Evolutionary conservation across 2,888 invertebrate genomes (phyloP).

Genomic region (Thereva unica): DNA sequence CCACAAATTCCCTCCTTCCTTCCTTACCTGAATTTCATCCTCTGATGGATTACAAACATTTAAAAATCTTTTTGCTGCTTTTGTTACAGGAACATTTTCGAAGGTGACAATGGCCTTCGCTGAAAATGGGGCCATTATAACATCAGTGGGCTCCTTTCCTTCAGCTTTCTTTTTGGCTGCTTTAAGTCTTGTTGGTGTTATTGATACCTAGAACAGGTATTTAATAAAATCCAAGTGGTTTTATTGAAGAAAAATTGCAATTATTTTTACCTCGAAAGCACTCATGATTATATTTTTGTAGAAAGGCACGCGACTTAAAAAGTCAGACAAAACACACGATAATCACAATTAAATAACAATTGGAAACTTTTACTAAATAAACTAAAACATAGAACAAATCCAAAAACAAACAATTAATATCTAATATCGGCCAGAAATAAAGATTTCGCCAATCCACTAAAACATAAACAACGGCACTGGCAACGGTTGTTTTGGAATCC

Average conservation of each 20-base stretch:
- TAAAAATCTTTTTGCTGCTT: slow-evolving; percentile 61
- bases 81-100: slow-evolving; percentile 66
- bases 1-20: not conserved
- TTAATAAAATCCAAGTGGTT: slow-evolving; percentile 19
- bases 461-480: too few species aligned
- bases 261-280: slow-evolving; percentile 54
- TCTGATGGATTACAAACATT: slow-evolving; percentile 65
- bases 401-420: too few species aligned
- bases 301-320: too few species aligned
- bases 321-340: too few species aligned
- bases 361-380: too few species aligned
- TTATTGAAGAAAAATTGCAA: not conserved
- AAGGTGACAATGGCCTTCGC: slow-evolving; percentile 69
- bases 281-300: slow-evolving; percentile 48
- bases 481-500: too few species aligned
- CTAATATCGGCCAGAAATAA: too few species aligned
- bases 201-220: slow-evolving; percentile 48
- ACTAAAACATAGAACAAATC: too few species aligned
- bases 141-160: slow-evolving; percentile 54
- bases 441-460: too few species aligned
- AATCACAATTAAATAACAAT: too few species aligned
- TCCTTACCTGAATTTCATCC: slow-evolving; percentile 58
- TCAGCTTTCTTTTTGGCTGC: slow-evolving; percentile 52
- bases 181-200: slow-evolving; percentile 55
- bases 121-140: slow-evolving; percentile 70